Evolutionary conservation across 2,888 invertebrate species (phyloP), one percentile per base, ranked within the genome.

Genomic region (Amblyjoppa fuscipennis): DNA sequence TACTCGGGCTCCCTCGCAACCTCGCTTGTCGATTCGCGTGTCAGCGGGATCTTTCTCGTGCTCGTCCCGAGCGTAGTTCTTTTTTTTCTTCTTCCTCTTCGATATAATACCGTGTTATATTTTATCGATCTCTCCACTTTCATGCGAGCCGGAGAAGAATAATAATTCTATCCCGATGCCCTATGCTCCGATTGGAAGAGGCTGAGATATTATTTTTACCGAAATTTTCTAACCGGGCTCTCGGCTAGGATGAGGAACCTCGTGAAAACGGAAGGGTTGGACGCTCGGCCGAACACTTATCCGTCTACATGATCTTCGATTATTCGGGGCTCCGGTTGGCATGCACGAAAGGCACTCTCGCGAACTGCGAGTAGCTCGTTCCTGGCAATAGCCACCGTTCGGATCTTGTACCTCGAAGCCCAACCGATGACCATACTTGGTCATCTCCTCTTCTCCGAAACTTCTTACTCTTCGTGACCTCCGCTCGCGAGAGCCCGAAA

Each of bases 11-110:
- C 80, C 83, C 88, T 86, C 82, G 85, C 84, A 85, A 81, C 81
- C 79, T 76, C 73, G 86, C 74, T 83, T 83, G 86, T 82, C 81
- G 90, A 91, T 90, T 90, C 90, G 90, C 91, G 90, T 91, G 90
- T 91, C 90, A 86, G 88, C 74, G 82, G 88, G 51, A 85, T 81
- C 73, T 76, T 69, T 81, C 84, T 78, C 75, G 45, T 64, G 64
- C 49, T 66, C 59, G 64, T 73, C 76, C 71, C 74, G 25, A 41
- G 38, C 16, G 31, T 34, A 73, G 59, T 59, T 59, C 51, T 51
- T 9, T 31, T 28, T 34, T 64, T 79, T 71, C 75, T 49, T 53
- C 11, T 31, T 56, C 20, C 16, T 16, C 28, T 56, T 25, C n/a
- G 31, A 70, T 61, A 45, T 31, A 61, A 53, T 31, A 61, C 45